phyloP scores from a whole-genome alignment of 2,888 invertebrate genomes.

The Aspidapion aeneum region DNA sequence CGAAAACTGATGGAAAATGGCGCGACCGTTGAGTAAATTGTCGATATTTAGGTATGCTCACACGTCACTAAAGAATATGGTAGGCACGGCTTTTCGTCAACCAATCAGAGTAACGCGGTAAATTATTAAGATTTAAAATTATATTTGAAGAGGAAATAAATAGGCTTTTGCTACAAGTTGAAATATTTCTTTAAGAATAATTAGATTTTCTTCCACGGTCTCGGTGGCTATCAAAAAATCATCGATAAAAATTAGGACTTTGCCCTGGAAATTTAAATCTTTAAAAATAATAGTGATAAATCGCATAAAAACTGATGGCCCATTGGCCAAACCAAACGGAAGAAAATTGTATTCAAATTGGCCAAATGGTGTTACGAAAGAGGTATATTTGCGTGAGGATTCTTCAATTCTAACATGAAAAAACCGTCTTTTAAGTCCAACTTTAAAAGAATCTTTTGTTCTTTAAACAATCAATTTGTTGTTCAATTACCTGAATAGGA shows the following conservation, averaged over 20 bases:
- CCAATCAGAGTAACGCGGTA: too few species aligned
- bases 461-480: slow-evolving; percentile 31
- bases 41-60: too few species aligned
- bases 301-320: slow-evolving; percentile 26
- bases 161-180: too few species aligned
- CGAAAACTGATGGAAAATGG: too few species aligned
- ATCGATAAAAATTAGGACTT: slow-evolving; percentile 27
- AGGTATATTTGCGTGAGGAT: slow-evolving; percentile 32
- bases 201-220: neutral
- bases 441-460: slow-evolving; percentile 30
- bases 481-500: slow-evolving; percentile 33
- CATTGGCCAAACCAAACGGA: slow-evolving; percentile 35
- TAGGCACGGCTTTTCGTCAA: too few species aligned
- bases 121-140: too few species aligned
- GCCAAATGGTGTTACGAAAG: slow-evolving; percentile 34
- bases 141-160: too few species aligned
- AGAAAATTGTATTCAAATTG: slow-evolving; percentile 35
- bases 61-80: too few species aligned
- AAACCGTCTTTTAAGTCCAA: slow-evolving; percentile 36
- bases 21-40: too few species aligned
- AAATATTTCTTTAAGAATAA: neutral
- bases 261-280: slow-evolving; percentile 19
- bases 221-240: slow-evolving; percentile 27
- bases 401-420: slow-evolving; percentile 32
- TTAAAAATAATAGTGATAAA: slow-evolving; percentile 27